phyloP scores from a whole-genome alignment of 1,140 invertebrate species.

The Microplitis demolitor region DNA sequence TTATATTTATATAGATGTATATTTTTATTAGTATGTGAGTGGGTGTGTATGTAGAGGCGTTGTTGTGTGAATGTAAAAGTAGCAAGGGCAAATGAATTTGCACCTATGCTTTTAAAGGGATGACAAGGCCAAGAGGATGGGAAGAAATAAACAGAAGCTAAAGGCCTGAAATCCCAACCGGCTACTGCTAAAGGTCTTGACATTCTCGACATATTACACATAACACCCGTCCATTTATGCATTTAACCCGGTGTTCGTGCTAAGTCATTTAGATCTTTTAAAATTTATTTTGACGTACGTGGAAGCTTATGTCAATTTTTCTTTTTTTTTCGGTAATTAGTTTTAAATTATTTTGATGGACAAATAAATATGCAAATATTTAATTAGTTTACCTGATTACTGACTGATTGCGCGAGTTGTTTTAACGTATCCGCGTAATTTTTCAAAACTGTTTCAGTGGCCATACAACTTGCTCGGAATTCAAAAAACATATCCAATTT shows the following conservation, averaged over 20 bases:
- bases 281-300: no score
- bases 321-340: not conserved
- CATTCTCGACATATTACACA: no score
- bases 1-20: no score
- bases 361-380: not conserved
- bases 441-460: slow-evolving; percentile 68
- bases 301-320: not conserved
- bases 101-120: slow-evolving; percentile 8
- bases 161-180: not conserved
- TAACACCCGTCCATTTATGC: no score
- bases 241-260: no score
- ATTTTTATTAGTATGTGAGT: no score
- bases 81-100: slow-evolving; percentile 6
- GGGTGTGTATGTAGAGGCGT: not conserved
- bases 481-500: slow-evolving; percentile 72
- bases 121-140: slow-evolving; percentile 15
- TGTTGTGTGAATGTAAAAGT: no score
- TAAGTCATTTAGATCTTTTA: no score
- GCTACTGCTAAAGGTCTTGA: no score
- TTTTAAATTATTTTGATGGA: no score
- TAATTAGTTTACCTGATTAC: slow-evolving; percentile 63
- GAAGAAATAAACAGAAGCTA: not conserved
- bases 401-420: slow-evolving; percentile 68
- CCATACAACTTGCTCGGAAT: slow-evolving; percentile 68
- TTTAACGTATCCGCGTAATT: slow-evolving; percentile 72